These are phyloP conservation scores for Diuraphis noxia DNA, from an alignment of 1,140 invertebrate species.

Conservation along the genomic window DNA sequence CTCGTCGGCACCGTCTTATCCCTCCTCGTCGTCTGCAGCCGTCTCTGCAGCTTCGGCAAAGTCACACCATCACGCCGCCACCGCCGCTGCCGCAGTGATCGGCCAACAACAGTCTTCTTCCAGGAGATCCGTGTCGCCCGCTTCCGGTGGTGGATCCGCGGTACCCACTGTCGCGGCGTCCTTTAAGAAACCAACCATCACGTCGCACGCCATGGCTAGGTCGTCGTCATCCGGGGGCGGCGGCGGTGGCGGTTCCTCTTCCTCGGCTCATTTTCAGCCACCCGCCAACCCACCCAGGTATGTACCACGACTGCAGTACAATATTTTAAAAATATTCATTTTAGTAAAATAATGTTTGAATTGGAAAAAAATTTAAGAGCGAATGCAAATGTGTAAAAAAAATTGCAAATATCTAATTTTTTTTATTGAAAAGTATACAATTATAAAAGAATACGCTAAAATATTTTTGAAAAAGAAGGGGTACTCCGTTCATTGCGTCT, in stretches of 20 bases:
- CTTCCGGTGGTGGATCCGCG: neutral
- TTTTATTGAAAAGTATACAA: neutral
- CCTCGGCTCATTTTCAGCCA: neutral
- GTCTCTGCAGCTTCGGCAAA: neutral
- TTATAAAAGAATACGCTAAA: neutral
- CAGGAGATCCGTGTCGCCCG: constrained; percentile 37
- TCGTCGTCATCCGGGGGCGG: neutral
- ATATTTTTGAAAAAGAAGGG: neutral
- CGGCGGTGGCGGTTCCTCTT: neutral
- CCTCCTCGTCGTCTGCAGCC: neutral
- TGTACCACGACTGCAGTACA: neutral
- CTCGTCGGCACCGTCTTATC: neutral
- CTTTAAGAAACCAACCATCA: constrained; percentile 35
- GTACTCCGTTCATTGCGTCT: too few species aligned
- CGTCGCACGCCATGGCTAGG: constrained; percentile 40
- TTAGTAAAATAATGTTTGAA: neutral
- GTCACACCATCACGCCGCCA: constrained; percentile 27
- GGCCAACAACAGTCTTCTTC: constrained; percentile 27
- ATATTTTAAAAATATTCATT: neutral
- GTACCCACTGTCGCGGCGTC: neutral
- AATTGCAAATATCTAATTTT: neutral
- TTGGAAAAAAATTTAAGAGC: neutral
- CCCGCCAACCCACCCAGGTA: constrained; percentile 33
- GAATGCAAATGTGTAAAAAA: neutral
- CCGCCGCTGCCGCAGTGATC: neutral